These are phyloP conservation scores for Stictocephala bisonia DNA, from an alignment of 2,888 invertebrate genomes.

Conservation along the genomic window DNA sequence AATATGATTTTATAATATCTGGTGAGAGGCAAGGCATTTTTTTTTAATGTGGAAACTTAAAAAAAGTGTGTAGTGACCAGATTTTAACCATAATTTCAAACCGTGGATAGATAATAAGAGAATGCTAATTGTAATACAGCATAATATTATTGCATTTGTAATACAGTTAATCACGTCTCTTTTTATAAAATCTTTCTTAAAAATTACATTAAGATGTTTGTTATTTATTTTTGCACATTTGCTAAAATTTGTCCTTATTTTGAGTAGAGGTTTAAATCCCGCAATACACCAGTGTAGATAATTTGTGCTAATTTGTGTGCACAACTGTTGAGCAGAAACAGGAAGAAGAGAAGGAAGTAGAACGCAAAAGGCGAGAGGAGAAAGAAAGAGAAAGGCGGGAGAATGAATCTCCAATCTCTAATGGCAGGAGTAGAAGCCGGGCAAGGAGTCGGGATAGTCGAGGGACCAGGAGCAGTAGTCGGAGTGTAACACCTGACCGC, in stretches of 20 bases:
- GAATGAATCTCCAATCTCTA: constrained; percentile 55
- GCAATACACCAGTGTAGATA: background rate
- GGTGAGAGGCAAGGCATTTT: no score
- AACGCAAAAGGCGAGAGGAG: constrained; percentile 63
- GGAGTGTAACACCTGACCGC: constrained; percentile 44
- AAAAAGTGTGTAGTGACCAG: no score
- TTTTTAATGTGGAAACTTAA: no score
- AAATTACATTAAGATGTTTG: constrained; percentile 1
- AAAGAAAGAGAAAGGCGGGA: constrained; percentile 56
- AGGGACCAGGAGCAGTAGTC: constrained; percentile 27
- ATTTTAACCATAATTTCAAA: no score
- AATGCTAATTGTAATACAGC: no score
- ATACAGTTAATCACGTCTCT: no score
- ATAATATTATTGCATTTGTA: no score
- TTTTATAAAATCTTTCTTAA: no score
- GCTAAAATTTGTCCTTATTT: background rate
- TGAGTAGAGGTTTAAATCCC: background rate
- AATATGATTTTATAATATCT: no score
- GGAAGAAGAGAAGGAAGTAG: constrained; percentile 78
- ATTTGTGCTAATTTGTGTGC: no score
- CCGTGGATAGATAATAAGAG: no score
- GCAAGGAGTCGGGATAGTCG: constrained; percentile 41
- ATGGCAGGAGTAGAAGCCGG: constrained; percentile 48
- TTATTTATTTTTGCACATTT: constrained; percentile 10
- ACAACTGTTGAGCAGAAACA: constrained; percentile 74